phyloP scores from a whole-genome alignment of 2,888 invertebrate species.

The Timema cristinae region DNA sequence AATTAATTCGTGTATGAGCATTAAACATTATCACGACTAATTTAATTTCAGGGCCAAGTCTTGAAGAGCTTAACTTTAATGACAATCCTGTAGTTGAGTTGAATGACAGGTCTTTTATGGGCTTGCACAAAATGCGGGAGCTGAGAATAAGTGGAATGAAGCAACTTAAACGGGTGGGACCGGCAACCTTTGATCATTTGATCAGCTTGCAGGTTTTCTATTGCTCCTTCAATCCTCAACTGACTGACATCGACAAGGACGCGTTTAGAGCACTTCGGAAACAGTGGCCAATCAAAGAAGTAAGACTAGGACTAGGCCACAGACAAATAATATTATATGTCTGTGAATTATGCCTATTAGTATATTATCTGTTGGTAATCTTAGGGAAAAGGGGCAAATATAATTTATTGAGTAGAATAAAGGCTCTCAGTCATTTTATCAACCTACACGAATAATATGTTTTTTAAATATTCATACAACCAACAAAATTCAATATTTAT shows the following conservation, averaged over 20 bases:
- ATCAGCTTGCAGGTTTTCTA: neutral
- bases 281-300: constrained; percentile 11
- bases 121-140: neutral
- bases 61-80: neutral
- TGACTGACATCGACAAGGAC: constrained; percentile 7
- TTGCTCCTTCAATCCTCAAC: constrained; percentile 7
- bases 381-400: too few species aligned
- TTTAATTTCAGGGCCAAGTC: neutral
- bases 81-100: neutral
- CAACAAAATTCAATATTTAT: too few species aligned
- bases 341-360: too few species aligned
- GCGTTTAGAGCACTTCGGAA: neutral
- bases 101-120: constrained; percentile 1
- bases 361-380: too few species aligned
- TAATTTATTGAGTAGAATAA: too few species aligned
- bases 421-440: too few species aligned
- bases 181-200: neutral
- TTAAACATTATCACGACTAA: neutral
- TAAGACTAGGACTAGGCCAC: neutral
- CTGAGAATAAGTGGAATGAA: neutral
- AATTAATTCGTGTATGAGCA: neutral
- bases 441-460: too few species aligned
- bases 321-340: too few species aligned
- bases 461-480: too few species aligned
- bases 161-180: neutral